Base-by-base conservation (phyloP, 2,797 vertebrate genomes). In the Melanotaenia trifasciata region DNA sequence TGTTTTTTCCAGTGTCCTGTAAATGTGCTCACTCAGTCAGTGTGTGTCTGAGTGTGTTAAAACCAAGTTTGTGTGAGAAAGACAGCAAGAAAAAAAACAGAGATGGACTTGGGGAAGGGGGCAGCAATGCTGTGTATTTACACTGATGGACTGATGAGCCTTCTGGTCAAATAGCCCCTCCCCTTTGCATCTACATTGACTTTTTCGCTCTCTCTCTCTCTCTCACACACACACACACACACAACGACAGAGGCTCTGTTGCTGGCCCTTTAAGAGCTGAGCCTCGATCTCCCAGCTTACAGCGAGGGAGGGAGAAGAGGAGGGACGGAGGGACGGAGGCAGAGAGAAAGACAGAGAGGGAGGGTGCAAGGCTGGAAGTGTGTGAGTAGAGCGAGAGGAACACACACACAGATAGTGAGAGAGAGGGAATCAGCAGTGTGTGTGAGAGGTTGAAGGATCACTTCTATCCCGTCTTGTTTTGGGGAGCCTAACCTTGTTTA, bases 191-290 rank as follows among this genome's bases (percentile, higher is more conserved):
- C 26, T 58, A 35, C 62, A 61, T 72, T 68, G 56, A 61, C 60
- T 36, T 59, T 26, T 56, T 1, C 68, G 7, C 57, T 0, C 58
- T 43, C 50, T 40, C 64, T 43, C 40, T 61, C 38, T 43, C 54
- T 45, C 61, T 38, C 56, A n/a, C 51, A 51, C 54, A 64, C 59
- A 65, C 50, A 58, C 43, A 33, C 61, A 69, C 14, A 36, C 70
- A 63, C 28, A 58, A 76, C 61, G 16, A 51, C 51, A 28, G 69
- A 54, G 57, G 32, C 56, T 64, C 33, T 68, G 90, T 82, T 87
- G 73, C 96, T 96, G 96, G 94, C 96, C 96, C 97, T 98, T 98
- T 98, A 98, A 98, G 96, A 96, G 95, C 92, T 89, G 94, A 96
- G 96, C 95, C 94, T 94, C 94, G 94, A 93, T 96, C 95, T 94